Base-by-base conservation (phyloP, 1,140 invertebrate species). In the Trichogramma pretiosum region DNA sequence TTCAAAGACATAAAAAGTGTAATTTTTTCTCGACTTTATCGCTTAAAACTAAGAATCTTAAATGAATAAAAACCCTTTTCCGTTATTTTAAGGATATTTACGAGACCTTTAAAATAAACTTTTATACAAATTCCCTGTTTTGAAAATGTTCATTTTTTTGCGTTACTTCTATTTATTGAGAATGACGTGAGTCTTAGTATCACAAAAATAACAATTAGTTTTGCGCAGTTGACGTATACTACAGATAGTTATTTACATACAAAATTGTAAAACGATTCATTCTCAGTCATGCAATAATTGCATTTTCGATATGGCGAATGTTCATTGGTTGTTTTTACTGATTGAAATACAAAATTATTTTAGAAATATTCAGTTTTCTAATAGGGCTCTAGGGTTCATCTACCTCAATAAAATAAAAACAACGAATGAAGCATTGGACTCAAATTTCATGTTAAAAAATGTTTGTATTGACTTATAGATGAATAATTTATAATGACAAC, bases 401-500 rank as follows among this genome's bases (percentile, higher is more conserved):
- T n/a, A n/a, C n/a, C n/a, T n/a, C n/a, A n/a, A n/a, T n/a, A n/a
- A n/a, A n/a, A n/a, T n/a, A n/a, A n/a, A n/a, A n/a, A n/a, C n/a
- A n/a, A n/a, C n/a, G n/a, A n/a, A n/a, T n/a, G n/a, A n/a, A n/a
- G n/a, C n/a, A n/a, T n/a, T n/a, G n/a, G n/a, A n/a, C n/a, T n/a
- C n/a, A n/a, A n/a, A n/a, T n/a, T n/a, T n/a, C n/a, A n/a, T n/a
- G n/a, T n/a, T n/a, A n/a, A n/a, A n/a, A n/a, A n/a, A n/a, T n/a
- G n/a, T n/a, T n/a, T n/a, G n/a, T n/a, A n/a, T n/a, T n/a, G n/a
- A n/a, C n/a, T n/a, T n/a, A n/a, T n/a, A n/a, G n/a, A n/a, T n/a
- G n/a, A n/a, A n/a, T n/a, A 50, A 56, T 60, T 50, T 60, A 35
- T 61, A 56, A 57, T 40, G 58, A 61, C 55, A 56, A 53, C 46